A percentile compares a stretch with the other conserved stretches of the same genome.
These are phyloP conservation scores for Himantopus leucocephalus DNA, from an alignment of 2,113 vertebrate species.

Conservation along the genomic window DNA sequence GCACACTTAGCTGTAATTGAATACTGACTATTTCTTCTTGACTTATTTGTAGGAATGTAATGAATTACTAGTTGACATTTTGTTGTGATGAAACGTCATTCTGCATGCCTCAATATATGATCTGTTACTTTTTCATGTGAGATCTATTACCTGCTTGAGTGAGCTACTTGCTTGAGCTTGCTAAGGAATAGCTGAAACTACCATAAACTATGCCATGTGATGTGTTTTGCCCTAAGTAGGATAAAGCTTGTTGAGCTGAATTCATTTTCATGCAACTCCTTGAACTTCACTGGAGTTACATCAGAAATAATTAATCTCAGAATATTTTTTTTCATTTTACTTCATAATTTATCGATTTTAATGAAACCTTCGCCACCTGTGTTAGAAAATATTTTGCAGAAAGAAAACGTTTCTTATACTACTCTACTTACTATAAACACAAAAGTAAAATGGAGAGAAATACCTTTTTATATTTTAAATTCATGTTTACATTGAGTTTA, in stretches of 20 bases:
- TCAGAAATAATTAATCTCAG: not conserved
- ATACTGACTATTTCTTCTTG: not conserved
- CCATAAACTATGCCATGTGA: not conserved
- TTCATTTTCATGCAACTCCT: not conserved
- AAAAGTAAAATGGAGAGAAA: not conserved
- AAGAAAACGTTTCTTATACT: not conserved
- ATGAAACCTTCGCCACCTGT: not conserved
- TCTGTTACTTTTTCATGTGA: conserved; percentile 28
- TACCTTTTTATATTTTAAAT: not conserved
- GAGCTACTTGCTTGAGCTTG: conserved; percentile 43
- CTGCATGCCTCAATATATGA: not conserved
- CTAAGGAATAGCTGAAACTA: conserved; percentile 32
- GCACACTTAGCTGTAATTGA: not conserved
- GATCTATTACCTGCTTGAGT: conserved; percentile 21
- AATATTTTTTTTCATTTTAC: not conserved
- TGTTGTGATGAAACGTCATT: not conserved
- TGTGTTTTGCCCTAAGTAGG: not conserved
- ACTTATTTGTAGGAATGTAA: conserved; percentile 26
- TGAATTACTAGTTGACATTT: conserved; percentile 9
- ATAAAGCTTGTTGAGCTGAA: conserved; percentile 4
- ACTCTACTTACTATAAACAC: not conserved
- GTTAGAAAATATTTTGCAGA: not conserved
- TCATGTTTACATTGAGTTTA: not conserved
- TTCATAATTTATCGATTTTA: not conserved
- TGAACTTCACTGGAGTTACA: not conserved